Percentiles rank a stretch among this genome's conserved stretches.
phyloP scores from a whole-genome alignment of 2,113 vertebrate genomes.

The Columbina picui region DNA sequence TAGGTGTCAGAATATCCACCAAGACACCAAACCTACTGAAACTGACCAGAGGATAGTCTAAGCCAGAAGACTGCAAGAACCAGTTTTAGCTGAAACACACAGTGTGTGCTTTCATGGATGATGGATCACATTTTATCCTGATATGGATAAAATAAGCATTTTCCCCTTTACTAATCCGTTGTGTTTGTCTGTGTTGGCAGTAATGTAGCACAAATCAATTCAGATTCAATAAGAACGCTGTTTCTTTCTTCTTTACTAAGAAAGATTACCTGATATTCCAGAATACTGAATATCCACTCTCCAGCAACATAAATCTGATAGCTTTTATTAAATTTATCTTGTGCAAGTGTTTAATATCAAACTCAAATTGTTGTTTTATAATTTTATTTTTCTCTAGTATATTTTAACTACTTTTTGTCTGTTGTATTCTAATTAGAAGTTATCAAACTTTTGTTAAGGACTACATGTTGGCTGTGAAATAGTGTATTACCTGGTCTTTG shows the following conservation, averaged over 20 bases:
- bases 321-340: not conserved
- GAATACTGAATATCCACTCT: not conserved
- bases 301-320: not conserved
- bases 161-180: not conserved
- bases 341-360: not conserved
- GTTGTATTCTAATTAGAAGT: not conserved
- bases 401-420: not conserved
- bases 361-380: not conserved
- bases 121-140: not conserved
- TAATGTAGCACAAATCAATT: not conserved
- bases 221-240: not conserved
- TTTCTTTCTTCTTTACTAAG: not conserved
- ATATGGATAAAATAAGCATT: not conserved
- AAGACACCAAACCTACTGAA: not conserved
- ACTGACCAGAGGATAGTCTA: not conserved
- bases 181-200: slow-evolving; percentile 1
- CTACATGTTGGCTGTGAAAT: not conserved
- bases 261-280: not conserved
- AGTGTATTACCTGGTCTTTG: not conserved
- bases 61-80: not conserved
- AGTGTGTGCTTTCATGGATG: not conserved
- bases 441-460: not conserved
- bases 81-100: not conserved
- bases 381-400: not conserved
- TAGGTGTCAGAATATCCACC: not conserved